A percentile compares a stretch with the other conserved stretches of the same genome.
Conservation (phyloP, 2,888 invertebrate genomes). For the Dolichomitus sp. region DNA sequence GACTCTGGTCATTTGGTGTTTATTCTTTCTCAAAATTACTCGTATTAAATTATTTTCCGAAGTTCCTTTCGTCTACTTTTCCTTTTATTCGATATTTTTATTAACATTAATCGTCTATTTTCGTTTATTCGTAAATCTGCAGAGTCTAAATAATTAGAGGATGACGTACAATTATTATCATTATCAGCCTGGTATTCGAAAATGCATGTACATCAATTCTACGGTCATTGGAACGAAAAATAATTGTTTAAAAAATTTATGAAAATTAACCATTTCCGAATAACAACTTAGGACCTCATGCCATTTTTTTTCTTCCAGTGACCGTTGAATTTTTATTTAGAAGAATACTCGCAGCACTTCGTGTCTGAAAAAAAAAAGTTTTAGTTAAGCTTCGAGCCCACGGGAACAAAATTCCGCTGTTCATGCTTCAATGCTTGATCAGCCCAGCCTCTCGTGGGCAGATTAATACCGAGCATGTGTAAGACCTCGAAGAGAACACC, state of each 20-base stretch:
- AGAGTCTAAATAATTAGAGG: neutral
- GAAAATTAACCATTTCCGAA: neutral
- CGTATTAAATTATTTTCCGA: constrained; percentile 2
- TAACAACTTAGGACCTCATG: too few species aligned
- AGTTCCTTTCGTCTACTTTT: constrained; percentile 1
- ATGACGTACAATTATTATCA: neutral
- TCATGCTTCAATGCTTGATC: constrained; percentile 67
- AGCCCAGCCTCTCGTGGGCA: constrained; percentile 74
- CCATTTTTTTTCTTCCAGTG: too few species aligned
- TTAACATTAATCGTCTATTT: neutral
- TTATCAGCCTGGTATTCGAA: constrained; percentile 21
- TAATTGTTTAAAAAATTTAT: neutral
- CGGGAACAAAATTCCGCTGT: constrained; percentile 68
- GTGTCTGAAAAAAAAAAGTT: neutral
- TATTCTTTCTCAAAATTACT: constrained; percentile 53
- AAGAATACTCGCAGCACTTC: neutral
- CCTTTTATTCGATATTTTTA: constrained; percentile 1
- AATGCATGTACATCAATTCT: constrained; percentile 9
- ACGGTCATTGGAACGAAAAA: neutral
- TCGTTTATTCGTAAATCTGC: neutral
- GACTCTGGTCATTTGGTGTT: constrained; percentile 74
- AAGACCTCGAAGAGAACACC: constrained; percentile 74
- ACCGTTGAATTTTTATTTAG: neutral
- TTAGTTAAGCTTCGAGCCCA: constrained; percentile 62
- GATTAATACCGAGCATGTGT: constrained; percentile 77